These are phyloP conservation scores for Philypnodon macrostomus DNA, from an alignment of 2,797 vertebrate species.

Conservation along the genomic window DNA sequence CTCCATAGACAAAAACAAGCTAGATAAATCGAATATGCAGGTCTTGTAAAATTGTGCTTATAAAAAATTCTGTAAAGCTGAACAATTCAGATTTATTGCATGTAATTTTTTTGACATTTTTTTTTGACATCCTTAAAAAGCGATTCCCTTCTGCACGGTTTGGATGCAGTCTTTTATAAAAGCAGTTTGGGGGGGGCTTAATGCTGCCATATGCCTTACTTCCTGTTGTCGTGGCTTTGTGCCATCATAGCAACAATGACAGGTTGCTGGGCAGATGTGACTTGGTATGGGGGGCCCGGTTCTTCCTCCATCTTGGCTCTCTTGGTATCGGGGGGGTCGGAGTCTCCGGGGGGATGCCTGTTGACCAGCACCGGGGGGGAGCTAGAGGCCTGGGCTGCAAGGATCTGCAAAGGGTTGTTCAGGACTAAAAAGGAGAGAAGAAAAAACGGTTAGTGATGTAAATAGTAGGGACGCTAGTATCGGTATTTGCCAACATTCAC, in stretches of 20 bases:
- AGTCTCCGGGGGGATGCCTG: slow-evolving; percentile 74
- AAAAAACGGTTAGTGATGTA: not conserved
- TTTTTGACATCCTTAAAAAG: slow-evolving; percentile 38
- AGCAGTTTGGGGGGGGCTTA: slow-evolving; percentile 26
- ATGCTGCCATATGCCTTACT: slow-evolving; percentile 57
- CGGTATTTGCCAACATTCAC: too few relatives aligned
- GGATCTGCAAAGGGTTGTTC: slow-evolving; percentile 91
- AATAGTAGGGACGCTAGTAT: not conserved
- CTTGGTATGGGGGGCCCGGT: slow-evolving; percentile 46
- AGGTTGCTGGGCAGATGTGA: slow-evolving; percentile 69
- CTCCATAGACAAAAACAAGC: not conserved
- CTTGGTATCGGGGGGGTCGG: slow-evolving; percentile 80
- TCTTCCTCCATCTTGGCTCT: slow-evolving; percentile 84
- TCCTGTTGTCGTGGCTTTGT: slow-evolving; percentile 66
- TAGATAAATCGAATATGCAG: slow-evolving; percentile 15
- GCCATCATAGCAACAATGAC: slow-evolving; percentile 78
- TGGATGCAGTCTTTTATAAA: slow-evolving; percentile 56
- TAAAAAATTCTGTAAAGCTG: slow-evolving; percentile 44
- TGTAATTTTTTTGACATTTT: not conserved
- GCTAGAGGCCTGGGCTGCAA: slow-evolving; percentile 94
- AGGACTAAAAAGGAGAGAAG: slow-evolving; percentile 74
- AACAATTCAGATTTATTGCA: slow-evolving; percentile 37
- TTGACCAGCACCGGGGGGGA: slow-evolving; percentile 90
- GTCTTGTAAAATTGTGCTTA: slow-evolving; percentile 26
- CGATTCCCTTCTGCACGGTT: slow-evolving; percentile 53